phyloP scores from a whole-genome alignment of 35 echinoderm and acorn worm species.

The Ophiothrix spiculata region DNA sequence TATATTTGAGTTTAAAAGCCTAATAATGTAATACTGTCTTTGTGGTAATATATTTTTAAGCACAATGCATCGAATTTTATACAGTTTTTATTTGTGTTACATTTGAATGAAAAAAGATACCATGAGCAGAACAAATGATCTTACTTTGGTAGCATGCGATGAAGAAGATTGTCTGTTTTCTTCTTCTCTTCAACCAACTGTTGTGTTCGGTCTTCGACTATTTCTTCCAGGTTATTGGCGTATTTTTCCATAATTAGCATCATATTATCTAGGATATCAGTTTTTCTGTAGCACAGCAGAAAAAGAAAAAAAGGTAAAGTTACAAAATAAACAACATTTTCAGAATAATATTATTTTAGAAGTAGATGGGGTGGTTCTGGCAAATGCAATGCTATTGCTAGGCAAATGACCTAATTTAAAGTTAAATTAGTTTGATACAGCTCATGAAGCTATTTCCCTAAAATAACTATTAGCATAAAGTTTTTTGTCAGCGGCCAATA shows the following conservation, averaged over 20 bases:
- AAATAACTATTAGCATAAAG: no score
- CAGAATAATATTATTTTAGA: background rate
- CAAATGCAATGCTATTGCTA: background rate
- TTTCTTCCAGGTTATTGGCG: slow-evolving; percentile 95
- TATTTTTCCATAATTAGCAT: slow-evolving; percentile 98
- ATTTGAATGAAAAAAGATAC: background rate
- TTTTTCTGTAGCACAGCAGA: slow-evolving; percentile 46
- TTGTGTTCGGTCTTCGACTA: slow-evolving; percentile 89
- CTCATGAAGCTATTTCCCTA: no score
- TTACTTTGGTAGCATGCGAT: slow-evolving; percentile 95
- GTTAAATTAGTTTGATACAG: no score
- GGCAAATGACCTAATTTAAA: no score
- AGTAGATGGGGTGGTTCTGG: no score
- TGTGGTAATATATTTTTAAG: background rate
- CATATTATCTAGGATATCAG: slow-evolving; percentile 95
- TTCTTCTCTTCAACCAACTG: slow-evolving; percentile 96
- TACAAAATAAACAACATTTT: background rate
- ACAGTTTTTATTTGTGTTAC: background rate
- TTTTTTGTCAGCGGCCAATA: no score
- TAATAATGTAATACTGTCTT: background rate
- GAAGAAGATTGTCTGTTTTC: slow-evolving; percentile 93
- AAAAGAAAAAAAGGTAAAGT: background rate
- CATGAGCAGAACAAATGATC: background rate
- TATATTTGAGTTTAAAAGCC: no score
- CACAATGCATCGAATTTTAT: no score